These are phyloP conservation scores for Cnemophilus loriae DNA, from an alignment of 2,113 vertebrate species.

Conservation along the genomic window DNA sequence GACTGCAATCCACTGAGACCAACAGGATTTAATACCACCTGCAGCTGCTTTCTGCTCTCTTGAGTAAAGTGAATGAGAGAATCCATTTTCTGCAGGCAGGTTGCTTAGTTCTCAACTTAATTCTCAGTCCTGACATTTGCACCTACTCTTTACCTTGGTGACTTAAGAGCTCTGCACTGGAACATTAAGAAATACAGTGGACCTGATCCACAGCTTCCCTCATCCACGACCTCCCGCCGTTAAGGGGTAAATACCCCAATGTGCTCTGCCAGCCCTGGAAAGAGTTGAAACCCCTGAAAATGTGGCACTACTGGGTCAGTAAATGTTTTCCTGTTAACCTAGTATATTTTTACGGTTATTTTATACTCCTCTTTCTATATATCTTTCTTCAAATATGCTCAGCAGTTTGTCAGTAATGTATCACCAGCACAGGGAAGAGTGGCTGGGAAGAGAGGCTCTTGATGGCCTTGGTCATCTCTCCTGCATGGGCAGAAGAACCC, in stretches of 20 bases:
- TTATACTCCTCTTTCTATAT: not conserved
- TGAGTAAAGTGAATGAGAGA: not conserved
- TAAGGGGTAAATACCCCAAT: not conserved
- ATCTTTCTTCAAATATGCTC: not conserved
- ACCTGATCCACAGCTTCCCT: not conserved
- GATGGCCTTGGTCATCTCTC: not conserved
- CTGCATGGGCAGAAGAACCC: not conserved
- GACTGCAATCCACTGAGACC: conserved; percentile 26
- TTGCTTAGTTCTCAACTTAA: not conserved
- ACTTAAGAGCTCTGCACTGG: not conserved
- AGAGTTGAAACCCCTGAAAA: not conserved
- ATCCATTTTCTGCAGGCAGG: not conserved
- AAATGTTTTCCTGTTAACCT: not conserved
- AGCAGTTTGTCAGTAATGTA: not conserved
- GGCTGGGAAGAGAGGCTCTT: not conserved
- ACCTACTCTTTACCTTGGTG: not conserved
- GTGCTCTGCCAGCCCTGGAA: not conserved
- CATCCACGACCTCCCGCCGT: not conserved
- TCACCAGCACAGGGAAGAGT: not conserved
- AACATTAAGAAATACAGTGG: not conserved
- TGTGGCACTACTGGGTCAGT: not conserved
- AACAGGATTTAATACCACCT: conserved; percentile 50
- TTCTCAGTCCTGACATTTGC: not conserved
- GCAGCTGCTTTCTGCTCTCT: conserved; percentile 38
- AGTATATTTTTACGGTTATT: not conserved